Percentiles rank a stretch among this genome's conserved stretches.
These are phyloP conservation scores for Coregonus ussuriensis DNA, from an alignment of 2,797 vertebrate genomes.

Conservation along the genomic window DNA sequence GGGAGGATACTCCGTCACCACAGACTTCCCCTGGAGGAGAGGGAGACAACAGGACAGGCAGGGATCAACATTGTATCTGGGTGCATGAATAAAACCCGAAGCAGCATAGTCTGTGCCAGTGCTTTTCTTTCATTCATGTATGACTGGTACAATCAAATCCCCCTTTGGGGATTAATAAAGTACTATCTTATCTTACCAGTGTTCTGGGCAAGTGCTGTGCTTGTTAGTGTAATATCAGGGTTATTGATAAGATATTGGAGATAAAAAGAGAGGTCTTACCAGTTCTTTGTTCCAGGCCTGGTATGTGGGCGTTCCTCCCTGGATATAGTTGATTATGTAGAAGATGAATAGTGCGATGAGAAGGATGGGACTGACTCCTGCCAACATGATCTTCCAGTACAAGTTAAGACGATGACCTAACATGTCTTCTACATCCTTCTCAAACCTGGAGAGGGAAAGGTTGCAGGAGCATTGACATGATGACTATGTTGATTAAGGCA, in stretches of 20 bases:
- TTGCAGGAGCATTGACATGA: background rate
- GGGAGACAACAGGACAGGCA: background rate
- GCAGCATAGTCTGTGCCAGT: no score
- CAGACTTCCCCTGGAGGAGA: conserved; percentile 79
- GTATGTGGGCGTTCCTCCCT: conserved; percentile 84
- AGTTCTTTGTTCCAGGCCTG: conserved; percentile 87
- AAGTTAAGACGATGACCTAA: conserved; percentile 79
- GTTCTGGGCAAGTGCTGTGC: background rate
- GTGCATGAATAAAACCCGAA: background rate
- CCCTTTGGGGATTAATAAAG: no score
- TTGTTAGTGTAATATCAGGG: background rate
- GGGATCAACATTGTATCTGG: background rate
- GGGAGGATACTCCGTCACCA: conserved; percentile 80
- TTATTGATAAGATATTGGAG: background rate
- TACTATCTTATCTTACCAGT: background rate
- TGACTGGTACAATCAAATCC: background rate
- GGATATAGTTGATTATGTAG: conserved; percentile 86
- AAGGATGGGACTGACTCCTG: conserved; percentile 80
- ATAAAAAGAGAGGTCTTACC: conserved; percentile 64
- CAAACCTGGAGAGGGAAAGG: conserved; percentile 77
- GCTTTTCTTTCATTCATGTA: background rate
- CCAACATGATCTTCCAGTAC: conserved; percentile 90
- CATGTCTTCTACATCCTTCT: conserved; percentile 88
- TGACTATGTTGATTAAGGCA: no score
- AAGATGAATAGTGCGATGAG: conserved; percentile 84